These are phyloP conservation scores for Scartelaos histophorus DNA, from an alignment of 2,113 vertebrate species.

Conservation along the genomic window DNA sequence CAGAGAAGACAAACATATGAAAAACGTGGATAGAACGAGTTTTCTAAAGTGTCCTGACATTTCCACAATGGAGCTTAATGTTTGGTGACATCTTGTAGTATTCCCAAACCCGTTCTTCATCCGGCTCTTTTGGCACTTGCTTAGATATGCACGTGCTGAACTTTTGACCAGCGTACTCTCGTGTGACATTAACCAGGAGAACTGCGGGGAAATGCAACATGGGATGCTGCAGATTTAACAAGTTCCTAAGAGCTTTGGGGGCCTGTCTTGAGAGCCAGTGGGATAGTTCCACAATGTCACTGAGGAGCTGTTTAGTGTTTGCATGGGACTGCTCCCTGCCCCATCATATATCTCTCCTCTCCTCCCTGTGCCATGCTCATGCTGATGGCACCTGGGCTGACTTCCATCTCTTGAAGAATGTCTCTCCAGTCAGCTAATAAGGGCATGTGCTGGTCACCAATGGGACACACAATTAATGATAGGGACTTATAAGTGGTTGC, in stretches of 20 bases:
- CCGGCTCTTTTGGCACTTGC: constrained; percentile 85
- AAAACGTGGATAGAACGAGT: neutral
- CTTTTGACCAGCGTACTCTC: constrained; percentile 92
- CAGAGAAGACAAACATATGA: neutral
- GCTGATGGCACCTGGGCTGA: constrained; percentile 83
- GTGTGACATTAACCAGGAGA: constrained; percentile 85
- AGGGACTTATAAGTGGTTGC: constrained; percentile 86
- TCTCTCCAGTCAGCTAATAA: constrained; percentile 94
- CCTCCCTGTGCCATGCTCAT: constrained; percentile 35
- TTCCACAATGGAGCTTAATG: constrained; percentile 5
- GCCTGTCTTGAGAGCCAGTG: constrained; percentile 81
- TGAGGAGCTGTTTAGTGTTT: constrained; percentile 63
- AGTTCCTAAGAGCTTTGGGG: constrained; percentile 93
- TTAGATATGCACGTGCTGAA: constrained; percentile 93
- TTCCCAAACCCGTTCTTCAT: constrained; percentile 83
- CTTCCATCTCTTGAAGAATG: constrained; percentile 90
- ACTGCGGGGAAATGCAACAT: constrained; percentile 50
- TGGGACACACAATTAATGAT: constrained; percentile 96
- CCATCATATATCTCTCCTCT: constrained; percentile 37
- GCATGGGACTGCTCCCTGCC: constrained; percentile 57
- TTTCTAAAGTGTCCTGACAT: neutral
- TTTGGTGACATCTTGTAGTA: constrained; percentile 72
- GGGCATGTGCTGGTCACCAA: constrained; percentile 85
- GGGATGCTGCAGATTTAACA: constrained; percentile 89
- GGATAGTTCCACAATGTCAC: constrained; percentile 83